phyloP scores from a whole-genome alignment of 2,888 invertebrate genomes.

The Graphium colonna region DNA sequence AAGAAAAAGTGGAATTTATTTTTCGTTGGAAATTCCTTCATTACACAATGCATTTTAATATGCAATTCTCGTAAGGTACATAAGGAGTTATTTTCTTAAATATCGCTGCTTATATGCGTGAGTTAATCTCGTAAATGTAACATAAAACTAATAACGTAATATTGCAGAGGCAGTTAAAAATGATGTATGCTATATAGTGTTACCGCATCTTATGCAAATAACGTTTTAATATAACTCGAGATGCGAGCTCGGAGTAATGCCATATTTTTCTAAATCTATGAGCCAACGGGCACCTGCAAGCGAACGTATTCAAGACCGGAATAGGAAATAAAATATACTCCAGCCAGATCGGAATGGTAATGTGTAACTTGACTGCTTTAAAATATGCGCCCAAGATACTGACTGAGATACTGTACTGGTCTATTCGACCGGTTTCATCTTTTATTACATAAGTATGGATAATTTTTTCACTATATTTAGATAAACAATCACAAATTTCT shows the following conservation, averaged over 20 bases:
- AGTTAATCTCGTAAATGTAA: neutral
- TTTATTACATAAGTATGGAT: no score
- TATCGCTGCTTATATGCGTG: neutral
- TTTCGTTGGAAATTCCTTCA: no score
- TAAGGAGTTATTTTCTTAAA: neutral
- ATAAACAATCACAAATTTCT: no score
- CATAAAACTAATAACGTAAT: neutral
- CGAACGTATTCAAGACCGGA: slow-evolving; percentile 13
- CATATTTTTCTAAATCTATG: slow-evolving; percentile 21
- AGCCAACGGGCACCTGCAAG: slow-evolving; percentile 5
- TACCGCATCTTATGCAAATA: slow-evolving; percentile 14
- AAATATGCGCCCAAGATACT: neutral
- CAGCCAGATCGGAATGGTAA: neutral
- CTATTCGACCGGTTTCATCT: no score
- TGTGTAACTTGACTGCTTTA: slow-evolving; percentile 2
- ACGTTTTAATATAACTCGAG: slow-evolving; percentile 5
- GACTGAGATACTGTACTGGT: no score
- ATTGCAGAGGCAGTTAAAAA: neutral
- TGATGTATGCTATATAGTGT: neutral
- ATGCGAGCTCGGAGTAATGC: slow-evolving; percentile 12
- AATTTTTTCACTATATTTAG: no score
- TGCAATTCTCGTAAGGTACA: neutral
- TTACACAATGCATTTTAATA: no score
- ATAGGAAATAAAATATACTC: slow-evolving; percentile 9
- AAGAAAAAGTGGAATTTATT: no score